phyloP scores from a whole-genome alignment of 2,888 invertebrate genomes.

The Metellina segmentata region DNA sequence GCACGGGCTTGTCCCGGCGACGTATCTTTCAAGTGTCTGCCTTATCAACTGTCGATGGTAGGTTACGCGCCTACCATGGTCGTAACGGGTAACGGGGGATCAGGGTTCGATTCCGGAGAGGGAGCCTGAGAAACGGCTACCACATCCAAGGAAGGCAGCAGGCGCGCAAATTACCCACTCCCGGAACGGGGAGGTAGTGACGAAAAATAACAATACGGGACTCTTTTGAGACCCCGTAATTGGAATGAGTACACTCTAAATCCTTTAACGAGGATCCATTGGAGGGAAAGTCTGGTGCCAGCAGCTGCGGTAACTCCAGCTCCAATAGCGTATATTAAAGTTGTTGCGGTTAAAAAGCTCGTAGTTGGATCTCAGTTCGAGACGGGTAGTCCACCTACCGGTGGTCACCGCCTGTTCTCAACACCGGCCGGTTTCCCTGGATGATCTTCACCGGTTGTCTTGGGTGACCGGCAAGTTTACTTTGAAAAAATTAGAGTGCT shows the following conservation, averaged over 20 bases:
- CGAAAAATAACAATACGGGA: no score
- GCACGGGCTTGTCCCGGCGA: conserved; percentile 72
- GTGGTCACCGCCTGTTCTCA: no score
- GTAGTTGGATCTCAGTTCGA: no score
- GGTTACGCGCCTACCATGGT: conserved; percentile 86
- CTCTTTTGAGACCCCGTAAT: conserved; percentile 83
- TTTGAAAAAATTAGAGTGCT: conserved; percentile 67
- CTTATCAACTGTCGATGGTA: conserved; percentile 84
- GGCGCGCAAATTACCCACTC: no score
- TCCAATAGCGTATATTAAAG: no score
- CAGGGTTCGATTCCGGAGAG: conserved; percentile 88
- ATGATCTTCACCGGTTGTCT: conserved; percentile 47
- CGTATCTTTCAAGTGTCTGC: conserved; percentile 80
- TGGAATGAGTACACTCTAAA: conserved; percentile 84
- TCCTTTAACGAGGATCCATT: conserved; percentile 85
- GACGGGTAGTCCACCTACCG: no score
- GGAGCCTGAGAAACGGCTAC: conserved; percentile 87
- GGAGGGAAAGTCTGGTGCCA: conserved; percentile 87
- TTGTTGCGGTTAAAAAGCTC: no score
- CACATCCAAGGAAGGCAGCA: conserved; percentile 87
- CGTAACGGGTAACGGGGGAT: conserved; percentile 88
- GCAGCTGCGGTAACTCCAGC: conserved; percentile 88
- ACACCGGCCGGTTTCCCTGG: conserved; percentile 26
- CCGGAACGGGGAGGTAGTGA: no score
- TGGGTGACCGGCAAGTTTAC: conserved; percentile 55